Evolutionary conservation across 2,113 vertebrate genomes (phyloP), one percentile per base, ranked within the genome.

Genomic region (Chinchilla lanigera): DNA sequence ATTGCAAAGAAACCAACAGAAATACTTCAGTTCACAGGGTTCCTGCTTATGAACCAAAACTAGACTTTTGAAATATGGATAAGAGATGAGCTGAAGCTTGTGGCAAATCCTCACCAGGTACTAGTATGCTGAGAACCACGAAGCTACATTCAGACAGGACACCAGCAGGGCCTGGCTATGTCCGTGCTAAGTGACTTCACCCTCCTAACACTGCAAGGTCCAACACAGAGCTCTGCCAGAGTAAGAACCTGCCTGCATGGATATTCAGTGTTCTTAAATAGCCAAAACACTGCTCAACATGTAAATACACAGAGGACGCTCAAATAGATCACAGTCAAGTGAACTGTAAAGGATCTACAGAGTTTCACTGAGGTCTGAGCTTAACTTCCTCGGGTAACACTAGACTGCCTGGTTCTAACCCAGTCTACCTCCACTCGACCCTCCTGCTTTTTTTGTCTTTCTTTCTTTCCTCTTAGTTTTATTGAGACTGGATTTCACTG

Each of bases 11-110:
- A 69, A 65, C 10, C 35, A 83, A 78, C 12, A 86, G 65, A 89
- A 97, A 56, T 47, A 44, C 30, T 86, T 86, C 22, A 11, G 44
- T 86, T 91, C 50, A 88, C n/a, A 83, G 86, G 67, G 60, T 19
- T 33, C 38, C 33, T 96, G 83, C 7, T 60, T 75, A 90, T 69
- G 77, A 84, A 33, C 38, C 50, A 86, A 89, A 41, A 89, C 26
- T 35, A 54, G 20, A 75, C 33, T 38, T 89, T 63, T 71, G n/a
- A 35, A 58, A 84, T 11, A 85, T 0, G 14, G 61, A 44, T 63
- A 52, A 56, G 83, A 75, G 38, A 67, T 22, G 22, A 54, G 38
- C 35, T 67, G 60, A 89, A 47, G 65, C n/a, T 60, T 80, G 30
- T 33, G 56, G 86, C 41, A 69, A 78, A 95, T 35, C 52, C 83